Evolutionary conservation across 2,113 vertebrate species (phyloP).

Genomic region (Labrus mixtus): DNA sequence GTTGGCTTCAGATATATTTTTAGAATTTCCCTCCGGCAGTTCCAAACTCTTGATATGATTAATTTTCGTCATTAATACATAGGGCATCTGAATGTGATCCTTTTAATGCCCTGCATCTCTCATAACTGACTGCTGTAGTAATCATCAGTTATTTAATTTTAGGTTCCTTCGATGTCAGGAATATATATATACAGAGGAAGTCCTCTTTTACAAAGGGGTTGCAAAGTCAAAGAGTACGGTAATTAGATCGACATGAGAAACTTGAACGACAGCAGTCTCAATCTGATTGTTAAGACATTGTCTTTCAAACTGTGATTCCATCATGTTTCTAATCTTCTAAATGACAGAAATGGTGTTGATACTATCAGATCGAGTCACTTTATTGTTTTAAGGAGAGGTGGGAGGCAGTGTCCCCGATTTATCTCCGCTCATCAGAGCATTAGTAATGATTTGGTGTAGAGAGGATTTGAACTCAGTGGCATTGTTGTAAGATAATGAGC

Average conservation of each 20-base stretch:
- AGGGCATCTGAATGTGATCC: neutral
- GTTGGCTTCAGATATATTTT: neutral
- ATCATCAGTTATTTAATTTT: constrained; percentile 11
- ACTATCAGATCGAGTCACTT: constrained; percentile 1
- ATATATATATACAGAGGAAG: no score
- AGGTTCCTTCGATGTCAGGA: constrained; percentile 5
- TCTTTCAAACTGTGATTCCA: constrained; percentile 15
- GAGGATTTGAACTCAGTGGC: constrained; percentile 30
- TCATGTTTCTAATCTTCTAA: constrained; percentile 2
- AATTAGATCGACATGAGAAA: constrained; percentile 12
- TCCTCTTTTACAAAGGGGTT: neutral
- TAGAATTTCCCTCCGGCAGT: constrained; percentile 3
- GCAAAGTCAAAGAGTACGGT: neutral
- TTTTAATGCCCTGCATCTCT: constrained; percentile 9
- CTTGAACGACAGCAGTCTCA: constrained; percentile 11
- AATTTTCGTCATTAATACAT: constrained; percentile 12
- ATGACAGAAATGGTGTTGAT: constrained; percentile 3
- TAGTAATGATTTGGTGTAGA: constrained; percentile 34
- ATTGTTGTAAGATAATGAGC: constrained; percentile 55
- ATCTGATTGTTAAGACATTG: constrained; percentile 28
- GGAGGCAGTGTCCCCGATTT: constrained; percentile 7
- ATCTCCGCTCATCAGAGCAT: constrained; percentile 23
- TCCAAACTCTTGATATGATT: neutral
- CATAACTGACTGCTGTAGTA: neutral
- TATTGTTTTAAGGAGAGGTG: constrained; percentile 23